These are phyloP conservation scores for Apostichopus parvimensis DNA, from an alignment of 35 echinoderm and acorn worm genomes.

Conservation along the genomic window DNA sequence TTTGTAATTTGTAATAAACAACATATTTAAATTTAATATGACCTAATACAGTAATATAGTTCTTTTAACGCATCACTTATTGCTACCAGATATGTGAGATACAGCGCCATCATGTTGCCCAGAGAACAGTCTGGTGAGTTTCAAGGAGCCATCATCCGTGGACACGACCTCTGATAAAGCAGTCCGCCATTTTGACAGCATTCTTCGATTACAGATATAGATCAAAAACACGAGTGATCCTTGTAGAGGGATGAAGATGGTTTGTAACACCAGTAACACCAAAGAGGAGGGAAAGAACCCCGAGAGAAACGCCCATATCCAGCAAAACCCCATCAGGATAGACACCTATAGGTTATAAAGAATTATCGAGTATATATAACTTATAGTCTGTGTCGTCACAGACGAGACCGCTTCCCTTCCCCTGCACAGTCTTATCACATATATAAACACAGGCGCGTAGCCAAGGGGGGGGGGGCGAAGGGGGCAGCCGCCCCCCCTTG, in stretches of 20 bases:
- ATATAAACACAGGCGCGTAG: too few species aligned
- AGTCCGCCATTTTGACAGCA: conserved; percentile 46
- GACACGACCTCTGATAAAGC: background rate
- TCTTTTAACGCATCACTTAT: too few species aligned
- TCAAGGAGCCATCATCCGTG: background rate
- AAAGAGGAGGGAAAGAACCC: conserved; percentile 1
- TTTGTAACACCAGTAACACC: background rate
- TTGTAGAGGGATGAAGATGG: conserved; percentile 26
- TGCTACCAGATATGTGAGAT: too few species aligned
- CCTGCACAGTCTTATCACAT: too few species aligned
- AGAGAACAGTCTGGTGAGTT: background rate
- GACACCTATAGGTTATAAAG: conserved; percentile 26
- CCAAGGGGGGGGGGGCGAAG: too few species aligned
- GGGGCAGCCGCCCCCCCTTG: too few species aligned
- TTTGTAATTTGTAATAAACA: too few species aligned
- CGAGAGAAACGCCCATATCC: conserved; percentile 44
- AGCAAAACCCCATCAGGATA: conserved; percentile 55
- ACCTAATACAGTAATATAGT: too few species aligned
- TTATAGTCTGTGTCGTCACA: too few species aligned
- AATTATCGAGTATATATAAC: too few species aligned
- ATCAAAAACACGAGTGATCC: conserved; percentile 41
- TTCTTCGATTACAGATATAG: conserved; percentile 51
- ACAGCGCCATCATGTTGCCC: background rate
- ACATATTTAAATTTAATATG: too few species aligned
- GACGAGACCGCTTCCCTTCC: too few species aligned